phyloP scores from a whole-genome alignment of 2,888 invertebrate species.

The Drosophila vallismaia region DNA sequence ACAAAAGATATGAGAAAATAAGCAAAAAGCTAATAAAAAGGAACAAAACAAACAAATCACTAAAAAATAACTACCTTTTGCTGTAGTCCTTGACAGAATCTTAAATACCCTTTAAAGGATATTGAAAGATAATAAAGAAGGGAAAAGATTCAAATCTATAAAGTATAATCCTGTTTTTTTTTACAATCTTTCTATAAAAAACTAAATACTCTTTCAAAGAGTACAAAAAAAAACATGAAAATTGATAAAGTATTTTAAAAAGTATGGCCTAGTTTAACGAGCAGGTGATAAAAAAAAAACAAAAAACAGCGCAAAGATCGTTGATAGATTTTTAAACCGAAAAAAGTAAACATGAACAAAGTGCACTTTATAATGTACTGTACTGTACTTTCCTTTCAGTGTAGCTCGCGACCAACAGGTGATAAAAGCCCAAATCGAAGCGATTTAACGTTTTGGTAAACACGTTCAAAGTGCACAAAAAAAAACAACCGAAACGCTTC shows the following conservation, averaged over 20 bases:
- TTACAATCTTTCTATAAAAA: not conserved
- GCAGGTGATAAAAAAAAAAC: conserved; percentile 35
- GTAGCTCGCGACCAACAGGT: conserved; percentile 11
- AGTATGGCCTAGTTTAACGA: conserved; percentile 28
- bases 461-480: conserved; percentile 30
- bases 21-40: conserved; percentile 6
- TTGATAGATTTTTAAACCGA: conserved; percentile 3
- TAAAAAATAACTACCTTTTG: not conserved
- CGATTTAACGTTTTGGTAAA: conserved; percentile 9
- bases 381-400: not conserved
- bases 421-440: conserved; percentile 19
- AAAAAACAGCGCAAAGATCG: conserved; percentile 15
- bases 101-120: not conserved
- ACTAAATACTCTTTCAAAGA: not conserved
- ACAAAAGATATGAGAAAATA: conserved; percentile 1
- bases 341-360: conserved; percentile 14
- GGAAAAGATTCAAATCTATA: no score
- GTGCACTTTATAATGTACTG: conserved; percentile 5
- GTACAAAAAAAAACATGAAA: not conserved
- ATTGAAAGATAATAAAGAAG: no score
- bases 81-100: not conserved
- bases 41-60: not conserved
- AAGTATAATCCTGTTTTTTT: no score
- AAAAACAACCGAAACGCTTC: not conserved
- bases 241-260: conserved; percentile 24